Base-by-base conservation (phyloP, 2,113 vertebrate genomes). In the Myodes glareolus region DNA sequence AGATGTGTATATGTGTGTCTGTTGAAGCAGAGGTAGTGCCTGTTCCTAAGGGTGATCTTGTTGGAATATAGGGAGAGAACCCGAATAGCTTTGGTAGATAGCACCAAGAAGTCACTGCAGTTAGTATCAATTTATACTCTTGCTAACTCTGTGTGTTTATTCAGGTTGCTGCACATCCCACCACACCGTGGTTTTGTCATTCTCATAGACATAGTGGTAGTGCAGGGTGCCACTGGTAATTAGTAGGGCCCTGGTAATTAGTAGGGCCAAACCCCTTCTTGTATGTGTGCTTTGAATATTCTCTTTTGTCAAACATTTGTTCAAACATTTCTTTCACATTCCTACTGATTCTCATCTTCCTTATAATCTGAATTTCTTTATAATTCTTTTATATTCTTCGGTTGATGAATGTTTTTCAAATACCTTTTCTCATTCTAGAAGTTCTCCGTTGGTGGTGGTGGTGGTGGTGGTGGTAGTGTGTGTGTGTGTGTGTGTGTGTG, bases 301-400 rank as follows among this genome's bases (percentile, higher is more conserved):
- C 58, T 89, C 31, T 97, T 50, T 85, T 55, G 58, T 67, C 36
- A 67, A 90, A 14, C 21, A n/a, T 72, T 90, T 87, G 17, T 92
- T 92, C 67, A 52, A 78, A 5, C 52, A 78, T 70, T 80, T 73
- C 42, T 21, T 70, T 93, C 25, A 50, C 58, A 70, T 88, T 91
- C 87, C 90, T 91, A 23, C 21, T 63, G 27, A 7, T 80, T 45
- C 29, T 36, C 94, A 11, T 55, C 75, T 95, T 96, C 42, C 86
- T 93, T 93, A 82, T 39, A 61, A 33, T 67, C 50, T 88, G 25
- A 94, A 47, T 73, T 87, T 13, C 80, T 93, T 36, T 58, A 58
- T 58, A 19, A 67, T 82, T 65, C 23, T 82, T 87, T 55, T 8
- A 63, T 65, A 21, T 42, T 65, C 33, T 94, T 89, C 58, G 16